Evolutionary conservation across 2,113 vertebrate genomes (phyloP).

Genomic region (Terrapene triunguis): DNA sequence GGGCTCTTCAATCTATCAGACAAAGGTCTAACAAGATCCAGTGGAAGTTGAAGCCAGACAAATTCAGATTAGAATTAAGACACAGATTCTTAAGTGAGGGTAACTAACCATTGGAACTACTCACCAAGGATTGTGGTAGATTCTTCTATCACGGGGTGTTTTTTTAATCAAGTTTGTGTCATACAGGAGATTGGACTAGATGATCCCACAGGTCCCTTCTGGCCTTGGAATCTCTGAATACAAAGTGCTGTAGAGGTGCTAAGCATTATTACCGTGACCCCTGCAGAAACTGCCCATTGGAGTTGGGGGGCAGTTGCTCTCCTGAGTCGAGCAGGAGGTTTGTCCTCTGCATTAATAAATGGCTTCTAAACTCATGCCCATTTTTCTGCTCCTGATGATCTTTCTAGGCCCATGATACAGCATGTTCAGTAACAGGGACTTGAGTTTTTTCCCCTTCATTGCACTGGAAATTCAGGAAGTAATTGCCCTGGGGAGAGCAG

Average conservation of each 20-base stretch:
- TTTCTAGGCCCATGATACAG: not conserved
- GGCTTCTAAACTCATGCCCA: fast-evolving
- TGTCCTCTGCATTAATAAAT: fast-evolving
- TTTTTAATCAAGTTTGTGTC: not conserved
- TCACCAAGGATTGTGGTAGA: not conserved
- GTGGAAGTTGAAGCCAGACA: not conserved
- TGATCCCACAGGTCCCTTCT: not conserved
- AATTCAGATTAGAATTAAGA: not conserved
- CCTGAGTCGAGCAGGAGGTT: not conserved
- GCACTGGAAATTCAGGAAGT: not conserved
- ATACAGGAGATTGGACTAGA: not conserved
- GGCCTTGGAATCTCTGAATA: not conserved
- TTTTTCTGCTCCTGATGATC: fast-evolving
- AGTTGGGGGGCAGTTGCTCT: not conserved
- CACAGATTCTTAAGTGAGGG: not conserved
- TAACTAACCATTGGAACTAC: not conserved
- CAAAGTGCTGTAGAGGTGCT: not conserved
- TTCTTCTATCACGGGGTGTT: not conserved
- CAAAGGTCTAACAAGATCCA: too few relatives aligned
- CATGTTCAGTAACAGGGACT: not conserved
- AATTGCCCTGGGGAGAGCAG: slow-evolving; percentile 3
- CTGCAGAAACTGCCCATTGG: not conserved
- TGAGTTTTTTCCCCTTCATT: not conserved
- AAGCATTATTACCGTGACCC: not conserved
- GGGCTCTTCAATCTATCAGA: too few relatives aligned